Base-by-base conservation (phyloP, 1,140 invertebrate genomes). In the Heliothis virescens region DNA sequence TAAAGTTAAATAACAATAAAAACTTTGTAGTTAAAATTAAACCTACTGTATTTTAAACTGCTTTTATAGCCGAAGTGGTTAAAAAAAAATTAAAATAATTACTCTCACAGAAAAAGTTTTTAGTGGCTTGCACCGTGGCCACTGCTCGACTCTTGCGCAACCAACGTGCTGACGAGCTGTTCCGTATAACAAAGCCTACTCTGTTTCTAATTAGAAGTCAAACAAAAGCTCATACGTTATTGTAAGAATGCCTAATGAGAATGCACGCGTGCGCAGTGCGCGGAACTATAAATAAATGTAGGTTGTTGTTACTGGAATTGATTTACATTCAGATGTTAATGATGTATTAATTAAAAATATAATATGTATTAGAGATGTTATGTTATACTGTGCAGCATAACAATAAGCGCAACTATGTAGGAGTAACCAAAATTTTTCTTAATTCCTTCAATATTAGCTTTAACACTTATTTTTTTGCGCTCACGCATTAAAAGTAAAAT, bases 121-220 rank as follows among this genome's bases (percentile, higher is more conserved):
- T 3, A 13, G 7, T 11, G 48, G 13, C 21, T 3, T 15, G 12
- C 15, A 5, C n/a, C 9, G 21, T 53, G 48, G 47, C 18, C 65
- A 29, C 65, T 69, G 13, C 11, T 16, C 65, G 65, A 11, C 48
- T 21, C 50, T 71, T 71, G 67, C 67, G 48, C 67, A 71, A 71
- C 18, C 18, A 41, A 15, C 21, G 67, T 53, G 53, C 67, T 71
- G 67, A 71, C 67, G 21, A 15, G 52, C 21, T 16, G 50, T 41
- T 71, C 12, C 18, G 11, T 34, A 15, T 18, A 34, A 55, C 52
- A 72, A 72, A 72, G 69, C 69, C 53, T 10, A 72, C 69, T 18
- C 16, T 72, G 50, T 57, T 72, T 18, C 52, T 57, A 72, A 72
- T 72, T 72, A 72, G 26, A 72, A 72, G 69, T 72, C 15, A 72